These are phyloP conservation scores for Diabrotica undecimpunctata DNA, from an alignment of 1,140 invertebrate species.

Conservation along the genomic window DNA sequence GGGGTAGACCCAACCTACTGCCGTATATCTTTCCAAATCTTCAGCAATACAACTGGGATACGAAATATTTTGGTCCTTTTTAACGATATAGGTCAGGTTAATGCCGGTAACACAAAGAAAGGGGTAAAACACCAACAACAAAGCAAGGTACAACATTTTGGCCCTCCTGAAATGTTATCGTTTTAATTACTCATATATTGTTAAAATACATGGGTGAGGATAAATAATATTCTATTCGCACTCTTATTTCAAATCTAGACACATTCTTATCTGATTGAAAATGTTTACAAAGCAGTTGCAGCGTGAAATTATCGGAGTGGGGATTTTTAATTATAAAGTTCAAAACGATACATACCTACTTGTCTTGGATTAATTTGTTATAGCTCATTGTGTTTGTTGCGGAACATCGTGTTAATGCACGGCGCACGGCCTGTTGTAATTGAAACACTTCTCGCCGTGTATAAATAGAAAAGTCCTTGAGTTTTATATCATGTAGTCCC, in stretches of 20 bases:
- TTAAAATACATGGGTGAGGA: no score
- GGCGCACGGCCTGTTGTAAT: background rate
- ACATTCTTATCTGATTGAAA: no score
- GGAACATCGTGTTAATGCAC: slow-evolving; percentile 2
- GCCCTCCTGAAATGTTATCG: slow-evolving; percentile 7
- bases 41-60: slow-evolving; percentile 36
- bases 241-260: no score
- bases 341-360: slow-evolving; percentile 3
- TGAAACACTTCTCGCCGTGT: background rate
- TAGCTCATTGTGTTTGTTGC: slow-evolving; percentile 10
- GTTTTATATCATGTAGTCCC: slow-evolving; percentile 9
- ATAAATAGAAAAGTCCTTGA: slow-evolving; percentile 20
- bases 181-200: no score
- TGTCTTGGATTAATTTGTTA: slow-evolving; percentile 6
- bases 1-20: slow-evolving; percentile 36
- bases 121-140: slow-evolving; percentile 11
- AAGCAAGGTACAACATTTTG: slow-evolving; percentile 10
- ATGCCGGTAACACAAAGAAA: slow-evolving; percentile 23
- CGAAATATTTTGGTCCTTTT: slow-evolving; percentile 22
- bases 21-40: slow-evolving; percentile 33
- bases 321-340: background rate
- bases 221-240: no score
- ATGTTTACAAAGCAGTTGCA: no score
- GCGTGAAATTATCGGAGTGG: background rate
- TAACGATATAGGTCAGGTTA: slow-evolving; percentile 36